A percentile compares a stretch with the other conserved stretches of the same genome.
phyloP scores from a whole-genome alignment of 2,797 vertebrate species.

The Premnoplex brunnescens region DNA sequence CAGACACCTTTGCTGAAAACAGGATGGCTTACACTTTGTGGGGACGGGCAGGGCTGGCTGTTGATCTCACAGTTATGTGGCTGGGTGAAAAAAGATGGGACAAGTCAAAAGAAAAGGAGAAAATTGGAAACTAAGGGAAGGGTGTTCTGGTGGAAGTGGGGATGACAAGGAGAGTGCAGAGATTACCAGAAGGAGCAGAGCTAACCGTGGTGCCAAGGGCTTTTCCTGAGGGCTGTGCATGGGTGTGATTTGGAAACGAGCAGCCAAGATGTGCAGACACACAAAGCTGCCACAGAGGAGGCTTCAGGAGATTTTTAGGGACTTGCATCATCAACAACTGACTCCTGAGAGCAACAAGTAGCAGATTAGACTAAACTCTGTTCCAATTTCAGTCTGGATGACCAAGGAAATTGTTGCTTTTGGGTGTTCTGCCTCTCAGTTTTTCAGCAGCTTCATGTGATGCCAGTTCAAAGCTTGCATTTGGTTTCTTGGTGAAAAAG shows the following conservation, averaged over 20 bases:
- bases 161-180: not conserved
- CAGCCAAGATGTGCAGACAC: not conserved
- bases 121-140: not conserved
- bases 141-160: rapidly evolving
- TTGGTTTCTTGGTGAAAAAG: not conserved
- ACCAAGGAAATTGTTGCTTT: not conserved
- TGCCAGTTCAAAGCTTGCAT: not conserved
- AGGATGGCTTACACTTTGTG: not conserved
- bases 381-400: not conserved
- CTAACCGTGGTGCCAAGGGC: not conserved
- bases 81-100: not conserved
- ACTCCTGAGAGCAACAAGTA: not conserved
- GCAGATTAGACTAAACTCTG: not conserved
- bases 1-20: not conserved
- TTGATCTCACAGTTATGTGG: not conserved
- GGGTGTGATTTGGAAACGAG: not conserved
- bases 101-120: not conserved
- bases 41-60: not conserved
- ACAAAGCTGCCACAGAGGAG: not conserved
- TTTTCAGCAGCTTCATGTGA: not conserved
- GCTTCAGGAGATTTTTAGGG: not conserved
- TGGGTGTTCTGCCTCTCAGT: not conserved
- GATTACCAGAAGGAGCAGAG: not conserved
- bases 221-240: not conserved
- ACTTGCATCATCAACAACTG: not conserved